A percentile compares a stretch with the other conserved stretches of the same genome.
Evolutionary conservation across 2,113 vertebrate genomes (phyloP).

Genomic region (Sylvia atricapilla): DNA sequence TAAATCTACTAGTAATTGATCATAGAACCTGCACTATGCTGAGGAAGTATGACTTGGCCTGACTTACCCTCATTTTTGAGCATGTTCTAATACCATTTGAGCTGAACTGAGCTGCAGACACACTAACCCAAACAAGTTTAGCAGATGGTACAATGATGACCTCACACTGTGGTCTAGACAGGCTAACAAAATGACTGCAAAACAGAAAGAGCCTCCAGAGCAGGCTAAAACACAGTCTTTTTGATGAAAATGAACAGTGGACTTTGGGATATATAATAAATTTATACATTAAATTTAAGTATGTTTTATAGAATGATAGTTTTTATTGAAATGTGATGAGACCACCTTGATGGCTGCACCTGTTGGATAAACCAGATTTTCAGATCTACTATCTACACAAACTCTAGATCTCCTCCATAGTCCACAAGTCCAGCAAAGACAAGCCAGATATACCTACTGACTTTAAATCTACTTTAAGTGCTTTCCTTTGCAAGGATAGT

Average conservation of each 20-base stretch:
- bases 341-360: background rate
- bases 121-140: background rate
- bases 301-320: background rate
- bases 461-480: background rate
- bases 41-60: background rate
- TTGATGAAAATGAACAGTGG: background rate
- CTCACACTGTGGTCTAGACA: conserved; percentile 41
- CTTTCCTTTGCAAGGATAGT: background rate
- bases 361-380: background rate
- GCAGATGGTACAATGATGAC: background rate
- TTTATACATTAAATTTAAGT: background rate
- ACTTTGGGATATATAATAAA: background rate
- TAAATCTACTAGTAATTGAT: background rate
- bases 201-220: background rate
- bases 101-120: background rate
- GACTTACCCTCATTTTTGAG: background rate
- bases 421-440: background rate
- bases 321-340: background rate
- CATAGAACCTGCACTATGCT: background rate
- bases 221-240: background rate
- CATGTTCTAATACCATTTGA: background rate
- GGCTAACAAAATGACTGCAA: background rate
- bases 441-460: background rate
- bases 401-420: background rate
- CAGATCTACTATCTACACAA: background rate